Percentiles rank a stretch among this genome's conserved stretches.
phyloP scores from a whole-genome alignment of 2,797 vertebrate genomes.

The Fistularia commersonii region DNA sequence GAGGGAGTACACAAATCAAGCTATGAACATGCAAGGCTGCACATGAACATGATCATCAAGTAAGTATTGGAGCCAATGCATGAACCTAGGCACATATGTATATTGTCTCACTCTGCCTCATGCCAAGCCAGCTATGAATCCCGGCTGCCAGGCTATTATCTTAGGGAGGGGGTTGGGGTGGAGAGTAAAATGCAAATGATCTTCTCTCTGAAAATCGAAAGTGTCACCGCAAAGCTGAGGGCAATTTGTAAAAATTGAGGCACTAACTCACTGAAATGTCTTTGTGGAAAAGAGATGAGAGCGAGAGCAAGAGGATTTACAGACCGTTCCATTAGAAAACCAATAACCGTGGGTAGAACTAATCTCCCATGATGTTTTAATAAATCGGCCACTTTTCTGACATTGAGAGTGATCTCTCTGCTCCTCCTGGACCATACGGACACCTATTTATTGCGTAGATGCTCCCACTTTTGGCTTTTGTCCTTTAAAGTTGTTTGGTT shows the following conservation, averaged over 20 bases:
- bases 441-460: slow-evolving; percentile 29
- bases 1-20: slow-evolving; percentile 2
- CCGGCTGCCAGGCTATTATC: slow-evolving; percentile 69
- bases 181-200: slow-evolving; percentile 69
- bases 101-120: slow-evolving; percentile 37
- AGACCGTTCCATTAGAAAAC: slow-evolving; percentile 74
- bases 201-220: slow-evolving; percentile 68
- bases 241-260: slow-evolving; percentile 73
- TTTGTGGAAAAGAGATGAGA: slow-evolving; percentile 65
- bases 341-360: slow-evolving; percentile 69
- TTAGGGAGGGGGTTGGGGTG: slow-evolving; percentile 46
- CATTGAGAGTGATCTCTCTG: slow-evolving; percentile 59
- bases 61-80: slow-evolving; percentile 6
- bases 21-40: neutral
- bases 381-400: slow-evolving; percentile 68
- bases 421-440: slow-evolving; percentile 50
- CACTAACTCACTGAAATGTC: slow-evolving; percentile 72
- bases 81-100: slow-evolving; percentile 30
- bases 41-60: slow-evolving; percentile 14
- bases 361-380: slow-evolving; percentile 76
- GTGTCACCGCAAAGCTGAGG: slow-evolving; percentile 71
- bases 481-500: slow-evolving; percentile 46
- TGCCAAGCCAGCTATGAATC: slow-evolving; percentile 52
- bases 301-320: slow-evolving; percentile 66
- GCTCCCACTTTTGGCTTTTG: slow-evolving; percentile 38